A percentile compares a stretch with the other conserved stretches of the same genome.
Conservation (phyloP, 2,113 vertebrate genomes). For the Pyxicephalus adspersus region DNA sequence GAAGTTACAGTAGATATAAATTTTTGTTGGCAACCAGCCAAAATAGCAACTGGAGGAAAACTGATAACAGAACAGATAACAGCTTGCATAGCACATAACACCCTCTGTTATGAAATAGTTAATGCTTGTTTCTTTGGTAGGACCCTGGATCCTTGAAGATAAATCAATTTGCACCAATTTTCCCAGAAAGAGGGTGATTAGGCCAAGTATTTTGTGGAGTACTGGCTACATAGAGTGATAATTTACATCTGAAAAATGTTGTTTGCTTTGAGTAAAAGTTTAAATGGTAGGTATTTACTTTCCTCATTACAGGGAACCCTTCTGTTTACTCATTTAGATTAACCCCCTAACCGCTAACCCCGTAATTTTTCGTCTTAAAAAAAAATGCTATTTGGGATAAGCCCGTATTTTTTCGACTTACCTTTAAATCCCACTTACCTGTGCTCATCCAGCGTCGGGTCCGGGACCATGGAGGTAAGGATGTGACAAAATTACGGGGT, state of each 20-base stretch:
- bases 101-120: slow-evolving; percentile 2
- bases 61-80: slow-evolving; percentile 39
- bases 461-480: too few species aligned
- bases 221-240: slow-evolving; percentile 24
- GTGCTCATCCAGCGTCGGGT: too few species aligned
- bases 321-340: too few species aligned
- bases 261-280: background rate
- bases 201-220: slow-evolving; percentile 14
- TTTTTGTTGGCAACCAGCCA: slow-evolving; percentile 2
- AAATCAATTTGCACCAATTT: slow-evolving; percentile 22
- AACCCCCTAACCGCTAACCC: too few species aligned
- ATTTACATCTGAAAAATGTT: background rate
- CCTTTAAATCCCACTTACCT: too few species aligned
- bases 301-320: too few species aligned
- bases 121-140: background rate
- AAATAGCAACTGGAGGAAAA: slow-evolving; percentile 13
- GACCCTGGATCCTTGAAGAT: slow-evolving; percentile 33
- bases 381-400: too few species aligned
- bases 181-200: slow-evolving; percentile 10
- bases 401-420: too few species aligned
- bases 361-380: too few species aligned
- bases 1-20: slow-evolving; percentile 2
- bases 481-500: too few species aligned
- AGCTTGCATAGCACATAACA: slow-evolving; percentile 13
- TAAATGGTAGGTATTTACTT: too few species aligned